Evolutionary conservation across 2,113 vertebrate genomes (phyloP).

Genomic region (Lynx canadensis): DNA sequence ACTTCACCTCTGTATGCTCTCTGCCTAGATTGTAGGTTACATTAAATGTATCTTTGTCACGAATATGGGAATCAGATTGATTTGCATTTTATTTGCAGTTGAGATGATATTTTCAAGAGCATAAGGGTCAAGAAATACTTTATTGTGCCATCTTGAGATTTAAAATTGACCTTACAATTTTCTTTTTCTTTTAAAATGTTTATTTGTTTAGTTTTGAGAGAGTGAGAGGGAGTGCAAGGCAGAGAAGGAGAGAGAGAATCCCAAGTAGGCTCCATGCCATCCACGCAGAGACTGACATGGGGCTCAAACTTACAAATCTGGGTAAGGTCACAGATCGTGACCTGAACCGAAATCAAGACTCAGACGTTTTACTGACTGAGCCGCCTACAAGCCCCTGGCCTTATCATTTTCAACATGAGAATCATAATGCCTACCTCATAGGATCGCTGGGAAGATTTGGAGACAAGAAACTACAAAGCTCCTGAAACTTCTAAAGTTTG

Average conservation of each 20-base stretch:
- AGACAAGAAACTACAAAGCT: not conserved
- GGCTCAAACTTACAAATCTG: too few relatives aligned
- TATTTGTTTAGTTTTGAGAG: too few relatives aligned
- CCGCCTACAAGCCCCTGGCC: too few relatives aligned
- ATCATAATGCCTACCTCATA: not conserved
- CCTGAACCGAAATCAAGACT: too few relatives aligned
- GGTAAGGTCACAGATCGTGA: too few relatives aligned
- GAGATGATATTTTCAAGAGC: not conserved
- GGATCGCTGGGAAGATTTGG: not conserved
- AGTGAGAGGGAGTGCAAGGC: too few relatives aligned
- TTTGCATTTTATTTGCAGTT: not conserved
- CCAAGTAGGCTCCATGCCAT: too few relatives aligned
- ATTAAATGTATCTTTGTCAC: not conserved
- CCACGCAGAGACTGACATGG: too few relatives aligned
- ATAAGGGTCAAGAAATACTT: not conserved
- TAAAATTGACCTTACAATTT: not conserved
- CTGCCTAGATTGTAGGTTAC: not conserved
- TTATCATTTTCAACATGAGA: not conserved
- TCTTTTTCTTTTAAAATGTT: too few relatives aligned
- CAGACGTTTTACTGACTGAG: too few relatives aligned
- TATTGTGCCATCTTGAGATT: not conserved
- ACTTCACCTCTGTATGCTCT: not conserved
- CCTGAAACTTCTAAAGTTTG: not conserved
- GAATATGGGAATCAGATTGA: not conserved
- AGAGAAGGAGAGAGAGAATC: too few relatives aligned